Base-by-base conservation (phyloP, 1,140 invertebrate species). In the Ylistrum balloti region DNA sequence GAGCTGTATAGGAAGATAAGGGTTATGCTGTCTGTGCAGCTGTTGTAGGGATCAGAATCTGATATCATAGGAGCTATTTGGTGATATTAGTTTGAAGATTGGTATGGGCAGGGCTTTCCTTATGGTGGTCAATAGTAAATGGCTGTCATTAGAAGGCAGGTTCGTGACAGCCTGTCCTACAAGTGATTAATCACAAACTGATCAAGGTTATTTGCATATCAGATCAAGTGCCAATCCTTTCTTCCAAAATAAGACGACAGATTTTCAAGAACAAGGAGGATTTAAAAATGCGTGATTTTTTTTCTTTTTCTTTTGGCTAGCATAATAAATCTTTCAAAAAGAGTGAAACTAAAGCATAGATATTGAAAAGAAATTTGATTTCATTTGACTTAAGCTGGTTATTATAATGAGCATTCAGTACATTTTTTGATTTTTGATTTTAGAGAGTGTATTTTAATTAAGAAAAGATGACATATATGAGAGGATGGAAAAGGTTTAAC, bases 121-220 rank as follows among this genome's bases (percentile, higher is more conserved):
- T 74, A 28, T 74, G 56, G 28, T 74, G 56, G 56, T 74, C 56
- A 74, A 74, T 74, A n/a, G 56, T 28, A 74, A 74, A 74, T 74
- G n/a, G 56, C 17, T 74, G 56, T 74, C 56, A 74, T 74, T 74
- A 74, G 56, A 5, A 5, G 56, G 17, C 56, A 74, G 56, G 56
- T 74, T 74, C 56, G 1, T 74, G 56, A 74, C 56, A 74, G n/a
- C 22, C 56, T 28, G 22, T 28, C 3, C 56, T 74, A 74, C 56
- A 1, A n/a, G 22, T 74, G 56, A 74, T 74, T 74, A 74, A 74
- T 74, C 56, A 74, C 56, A n/a, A 28, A 74, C 56, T 74, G 56
- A 74, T 74, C 56, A 74, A 74, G 56, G 22, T 74, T 28, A 74
- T 74, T 74, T 74, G n/a, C 56, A 74, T 74, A 74, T 74, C 56